Base-by-base conservation (phyloP, 30 jellyfish, hydroid and myxozoan species). In the Aurelia coerulea region DNA sequence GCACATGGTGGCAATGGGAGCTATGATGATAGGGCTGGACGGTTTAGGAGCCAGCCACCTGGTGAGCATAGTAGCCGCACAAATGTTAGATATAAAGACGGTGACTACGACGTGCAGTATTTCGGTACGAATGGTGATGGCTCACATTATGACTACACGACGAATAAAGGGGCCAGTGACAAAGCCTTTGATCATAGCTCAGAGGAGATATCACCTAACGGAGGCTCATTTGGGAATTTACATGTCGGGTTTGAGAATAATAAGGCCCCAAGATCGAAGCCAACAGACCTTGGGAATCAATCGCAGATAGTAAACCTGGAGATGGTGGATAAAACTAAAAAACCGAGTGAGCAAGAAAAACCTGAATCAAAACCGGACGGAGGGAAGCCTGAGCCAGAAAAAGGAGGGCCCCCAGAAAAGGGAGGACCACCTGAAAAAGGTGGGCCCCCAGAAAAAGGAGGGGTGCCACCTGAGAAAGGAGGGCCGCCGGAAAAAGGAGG, bases 311-410 rank as follows among this genome's bases (percentile, higher is more conserved):
- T 74, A 0, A 73, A 73, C 31, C 34, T 84, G 49, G 93, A 84
- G 39, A 78, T 73, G 11, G 93, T 84, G 5, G 93, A 84, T 65
- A 84, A 84, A 46, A 80, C 80, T 2, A 34, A 79, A 10, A 67
- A 51, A 2, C 89, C 80, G 34, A 46, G 16, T 16, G 54, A 56
- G 58, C 73, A 75, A 75, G 74, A 60, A 13, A 60, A 60, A 10
- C 70, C 70, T 60, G 70, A 60, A 60, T 17, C 31, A 4, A 60
- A 60, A 17, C 70, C 70, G 70, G 10, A 17, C 70, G 56, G 56
- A 33, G 86, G 32, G 39, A 75, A 75, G 15, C 59, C 59, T 31
- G 89, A 65, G 63, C 80, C 70, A 3, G 80, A 23, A 15, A 79
- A 79, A 50, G 69, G 69, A 17, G 89, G 66, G 6, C 70, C 70